phyloP scores from a whole-genome alignment of 2,113 vertebrate genomes.

The Theristicus caerulescens region DNA sequence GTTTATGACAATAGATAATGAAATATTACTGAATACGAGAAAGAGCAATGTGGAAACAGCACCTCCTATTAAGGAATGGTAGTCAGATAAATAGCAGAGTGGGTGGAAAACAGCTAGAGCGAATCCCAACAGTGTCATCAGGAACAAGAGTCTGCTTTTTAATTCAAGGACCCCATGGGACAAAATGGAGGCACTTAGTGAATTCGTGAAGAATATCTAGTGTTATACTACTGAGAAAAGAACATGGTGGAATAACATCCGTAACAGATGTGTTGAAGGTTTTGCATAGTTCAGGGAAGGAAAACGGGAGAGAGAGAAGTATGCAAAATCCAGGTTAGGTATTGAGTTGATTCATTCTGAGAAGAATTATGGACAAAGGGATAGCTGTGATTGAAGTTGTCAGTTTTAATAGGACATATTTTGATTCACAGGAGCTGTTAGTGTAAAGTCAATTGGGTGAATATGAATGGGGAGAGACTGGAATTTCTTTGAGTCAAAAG shows the following conservation, averaged over 20 bases:
- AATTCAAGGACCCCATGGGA: background rate
- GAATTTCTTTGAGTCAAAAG: background rate
- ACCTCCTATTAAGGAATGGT: background rate
- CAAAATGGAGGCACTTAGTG: background rate
- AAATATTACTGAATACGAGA: background rate
- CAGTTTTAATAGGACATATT: background rate
- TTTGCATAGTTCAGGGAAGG: background rate
- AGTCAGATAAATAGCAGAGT: background rate
- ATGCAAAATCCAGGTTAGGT: background rate
- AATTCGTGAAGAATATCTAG: background rate
- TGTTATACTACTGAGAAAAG: background rate
- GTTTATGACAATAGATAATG: background rate
- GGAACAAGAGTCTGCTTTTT: background rate
- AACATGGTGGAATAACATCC: background rate
- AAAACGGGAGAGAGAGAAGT: background rate
- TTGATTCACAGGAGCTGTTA: background rate
- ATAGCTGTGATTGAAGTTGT: background rate
- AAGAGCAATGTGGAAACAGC: background rate
- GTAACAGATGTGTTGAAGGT: background rate
- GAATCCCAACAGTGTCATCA: background rate
- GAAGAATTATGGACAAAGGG: background rate
- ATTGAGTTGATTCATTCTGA: background rate
- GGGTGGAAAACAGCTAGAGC: background rate
- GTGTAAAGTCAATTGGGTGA: background rate
- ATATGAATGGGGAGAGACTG: background rate